Base-by-base conservation (phyloP, 2,888 invertebrate genomes). In the Julus scanicus region DNA sequence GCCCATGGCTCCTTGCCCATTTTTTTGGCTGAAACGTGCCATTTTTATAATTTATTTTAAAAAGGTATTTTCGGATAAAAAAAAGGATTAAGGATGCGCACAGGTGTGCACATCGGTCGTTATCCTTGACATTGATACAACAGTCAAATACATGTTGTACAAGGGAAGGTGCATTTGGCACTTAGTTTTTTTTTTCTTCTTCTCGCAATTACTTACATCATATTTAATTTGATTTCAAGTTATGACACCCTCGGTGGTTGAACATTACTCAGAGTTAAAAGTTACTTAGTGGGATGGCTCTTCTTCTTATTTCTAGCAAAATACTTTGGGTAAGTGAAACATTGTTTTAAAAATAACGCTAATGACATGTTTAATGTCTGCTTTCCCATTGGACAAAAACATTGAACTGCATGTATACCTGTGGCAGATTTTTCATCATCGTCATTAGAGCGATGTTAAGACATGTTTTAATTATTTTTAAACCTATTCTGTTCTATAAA, bases 91-190 rank as follows among this genome's bases (percentile, higher is more conserved):
- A 63, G n/a, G 63, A 63, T 63, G 63, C 13, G 63, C 63, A 17
- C 63, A 63, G 63, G 63, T 63, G 63, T 63, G 63, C 63, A n/a
- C 2, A 63, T 63, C 63, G n/a, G 63, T 63, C n/a, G 63, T n/a
- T 63, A 63, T 63, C 63, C 63, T 63, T 63, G 63, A 63, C 63
- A 63, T 63, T 63, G 63, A 63, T 63, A 17, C n/a, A 63, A 63
- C 63, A 63, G 63, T 5, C 13, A 63, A n/a, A 63, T n/a, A n/a
- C n/a, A 63, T 63, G 63, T n/a, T n/a, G 63, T 63, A n/a, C 44
- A 63, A n/a, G n/a, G 6, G 17, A n/a, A 63, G 63, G 63, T 63
- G 63, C n/a, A 20, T 63, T 63, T 17, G 63, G 63, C 63, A 63
- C 17, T 57, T 57, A 57, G n/a, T 17, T 11, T 15, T 57, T 57